Percentiles rank a stretch among this genome's conserved stretches.
These are phyloP conservation scores for Philaethria dido DNA, from an alignment of 2,888 invertebrate genomes.

Conservation along the genomic window DNA sequence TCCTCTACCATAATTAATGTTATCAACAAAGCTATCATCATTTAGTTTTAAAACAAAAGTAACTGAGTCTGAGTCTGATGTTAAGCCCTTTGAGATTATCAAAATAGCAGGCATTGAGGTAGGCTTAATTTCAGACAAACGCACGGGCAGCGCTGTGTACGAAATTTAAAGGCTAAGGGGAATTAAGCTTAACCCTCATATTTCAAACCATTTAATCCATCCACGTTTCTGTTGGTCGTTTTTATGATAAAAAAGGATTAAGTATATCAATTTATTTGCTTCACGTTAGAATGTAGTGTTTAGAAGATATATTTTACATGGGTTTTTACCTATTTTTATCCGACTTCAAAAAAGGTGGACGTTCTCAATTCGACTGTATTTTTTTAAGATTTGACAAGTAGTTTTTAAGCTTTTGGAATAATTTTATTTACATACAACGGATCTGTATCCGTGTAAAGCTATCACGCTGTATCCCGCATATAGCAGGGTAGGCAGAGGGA, in stretches of 20 bases:
- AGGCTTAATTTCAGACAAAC: constrained; percentile 13
- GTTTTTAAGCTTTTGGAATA: too few species aligned
- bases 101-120: constrained; percentile 16
- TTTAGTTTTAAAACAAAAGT: neutral
- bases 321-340: too few species aligned
- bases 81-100: neutral
- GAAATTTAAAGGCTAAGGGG: neutral
- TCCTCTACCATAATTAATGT: neutral
- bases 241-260: neutral
- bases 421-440: too few species aligned
- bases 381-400: too few species aligned
- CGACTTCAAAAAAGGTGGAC: too few species aligned
- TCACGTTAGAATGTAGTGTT: too few species aligned
- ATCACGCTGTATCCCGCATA: too few species aligned
- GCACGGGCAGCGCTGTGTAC: neutral
- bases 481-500: too few species aligned
- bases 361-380: too few species aligned
- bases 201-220: constrained; percentile 10
- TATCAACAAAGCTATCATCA: neutral
- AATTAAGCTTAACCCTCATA: constrained; percentile 14
- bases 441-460: too few species aligned
- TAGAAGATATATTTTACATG: too few species aligned
- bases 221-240: neutral
- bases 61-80: neutral
- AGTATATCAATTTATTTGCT: neutral